Base-by-base conservation (phyloP, 2,888 invertebrate genomes). In the Drosophila nigricruria region DNA sequence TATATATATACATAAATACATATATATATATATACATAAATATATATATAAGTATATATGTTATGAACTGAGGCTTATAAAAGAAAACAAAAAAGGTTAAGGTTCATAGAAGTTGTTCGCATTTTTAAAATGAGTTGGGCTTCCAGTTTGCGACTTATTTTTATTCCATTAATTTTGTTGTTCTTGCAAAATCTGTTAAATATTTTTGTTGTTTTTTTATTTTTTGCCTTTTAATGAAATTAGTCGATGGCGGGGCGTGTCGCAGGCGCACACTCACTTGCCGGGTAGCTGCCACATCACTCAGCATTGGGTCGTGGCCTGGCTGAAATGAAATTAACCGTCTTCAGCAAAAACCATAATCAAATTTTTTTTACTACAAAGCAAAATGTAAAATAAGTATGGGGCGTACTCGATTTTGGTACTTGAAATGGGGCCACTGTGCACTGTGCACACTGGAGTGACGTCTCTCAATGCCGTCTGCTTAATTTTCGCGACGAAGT, bases 311-410 rank as follows among this genome's bases (percentile, higher is more conserved):
- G 68, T 63, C 76, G 68, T 57, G 78, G 87, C 58, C 70, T 70
- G 62, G 70, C 79, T 40, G 67, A 70, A 85, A 85, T 89, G 77
- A 89, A 85, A 85, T 85, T 85, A 89, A 82, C 90, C 72, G 82
- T 74, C 77, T 64, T 89, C 77, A 71, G 85, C 82, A 78, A 89
- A 72, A 78, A 89, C 88, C 84, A 89, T 88, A 85, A 85, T 85
- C 88, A 90, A 85, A 85, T 85, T 85, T 70, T 70, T 70, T 78
- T 61, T 58, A 53, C 71, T 73, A 85, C 72, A 87, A 81, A 77
- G 85, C n/a, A 73, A 81, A 56, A 73, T 84, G 76, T 72, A 87
- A 89, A 87, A 78, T 78, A 53, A 47, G 47, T 27, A 47, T 32
- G 70, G 45, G 5, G 30, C 32, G 18, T 10, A 79, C 30, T 30